A percentile compares a stretch with the other conserved stretches of the same genome.
Conservation (phyloP, 2,113 vertebrate species). For the Neoarius graeffei region DNA sequence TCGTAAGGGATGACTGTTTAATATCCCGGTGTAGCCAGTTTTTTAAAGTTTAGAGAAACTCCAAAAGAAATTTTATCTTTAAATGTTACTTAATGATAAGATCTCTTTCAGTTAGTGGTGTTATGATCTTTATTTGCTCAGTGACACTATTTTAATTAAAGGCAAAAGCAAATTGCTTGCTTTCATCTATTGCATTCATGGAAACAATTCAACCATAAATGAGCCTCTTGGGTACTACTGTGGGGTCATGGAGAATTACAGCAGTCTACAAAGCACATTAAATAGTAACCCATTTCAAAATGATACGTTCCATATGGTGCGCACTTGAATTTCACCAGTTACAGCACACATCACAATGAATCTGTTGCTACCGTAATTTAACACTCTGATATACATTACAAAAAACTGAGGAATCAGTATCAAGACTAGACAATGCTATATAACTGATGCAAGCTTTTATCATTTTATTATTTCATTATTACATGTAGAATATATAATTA, state of each 20-base stretch:
- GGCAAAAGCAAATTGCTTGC: constrained; percentile 10
- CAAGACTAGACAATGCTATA: neutral
- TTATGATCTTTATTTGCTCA: constrained; percentile 14
- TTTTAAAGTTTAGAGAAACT: neutral
- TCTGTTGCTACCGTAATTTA: neutral
- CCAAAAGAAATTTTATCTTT: too few relatives aligned
- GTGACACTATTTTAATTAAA: constrained; percentile 23
- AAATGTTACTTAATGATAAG: too few relatives aligned
- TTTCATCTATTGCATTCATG: constrained; percentile 12
- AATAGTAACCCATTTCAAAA: constrained; percentile 4
- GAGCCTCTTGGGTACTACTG: constrained; percentile 19
- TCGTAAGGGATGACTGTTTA: neutral
- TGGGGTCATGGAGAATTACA: constrained; percentile 16
- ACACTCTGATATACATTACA: neutral
- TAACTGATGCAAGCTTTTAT: neutral
- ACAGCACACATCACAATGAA: too few relatives aligned
- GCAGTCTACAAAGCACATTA: constrained; percentile 22
- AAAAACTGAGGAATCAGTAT: neutral
- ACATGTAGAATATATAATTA: neutral
- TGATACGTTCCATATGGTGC: constrained; percentile 17
- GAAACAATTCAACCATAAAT: neutral
- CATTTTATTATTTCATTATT: neutral
- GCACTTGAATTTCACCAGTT: neutral
- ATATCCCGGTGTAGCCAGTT: neutral
- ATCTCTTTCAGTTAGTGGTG: neutral